Percentiles rank a stretch among this genome's conserved stretches.
These are phyloP conservation scores for Paratilapia polleni DNA, from an alignment of 2,113 vertebrate genomes.

Conservation along the genomic window DNA sequence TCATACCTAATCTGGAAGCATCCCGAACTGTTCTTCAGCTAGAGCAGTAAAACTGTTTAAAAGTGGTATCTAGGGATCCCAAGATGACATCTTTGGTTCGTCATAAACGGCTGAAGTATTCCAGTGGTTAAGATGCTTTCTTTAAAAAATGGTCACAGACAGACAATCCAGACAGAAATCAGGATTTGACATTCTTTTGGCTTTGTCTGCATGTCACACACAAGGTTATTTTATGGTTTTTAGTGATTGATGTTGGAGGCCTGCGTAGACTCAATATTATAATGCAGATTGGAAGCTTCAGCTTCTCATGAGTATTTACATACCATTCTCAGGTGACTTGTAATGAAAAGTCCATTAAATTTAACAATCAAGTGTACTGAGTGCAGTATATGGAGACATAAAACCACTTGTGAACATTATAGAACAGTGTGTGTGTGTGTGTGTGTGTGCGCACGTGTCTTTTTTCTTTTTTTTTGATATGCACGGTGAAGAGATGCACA, in stretches of 20 bases:
- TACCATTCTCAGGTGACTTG: constrained; percentile 59
- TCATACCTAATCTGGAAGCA: not conserved
- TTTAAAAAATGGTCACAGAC: constrained; percentile 39
- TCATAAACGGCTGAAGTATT: constrained; percentile 49
- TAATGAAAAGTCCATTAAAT: constrained; percentile 69
- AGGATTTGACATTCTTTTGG: constrained; percentile 44
- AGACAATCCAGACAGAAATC: constrained; percentile 50
- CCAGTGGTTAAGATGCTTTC: constrained; percentile 40
- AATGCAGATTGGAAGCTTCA: constrained; percentile 48
- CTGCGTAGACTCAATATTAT: constrained; percentile 58
- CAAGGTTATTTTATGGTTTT: constrained; percentile 48
- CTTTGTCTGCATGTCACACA: constrained; percentile 41
- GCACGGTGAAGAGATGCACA: constrained; percentile 26
- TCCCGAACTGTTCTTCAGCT: constrained; percentile 12
- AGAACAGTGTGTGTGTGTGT: constrained; percentile 39
- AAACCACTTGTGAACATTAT: constrained; percentile 64
- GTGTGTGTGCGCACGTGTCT: not conserved
- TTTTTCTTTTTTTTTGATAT: constrained; percentile 64
- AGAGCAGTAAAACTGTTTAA: constrained; percentile 40
- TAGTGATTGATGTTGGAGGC: constrained; percentile 58
- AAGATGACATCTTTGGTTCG: constrained; percentile 31
- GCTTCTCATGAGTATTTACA: constrained; percentile 62
- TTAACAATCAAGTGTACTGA: constrained; percentile 80
- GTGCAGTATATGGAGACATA: constrained; percentile 63
- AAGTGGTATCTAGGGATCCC: constrained; percentile 48